Percentiles rank a stretch among this genome's conserved stretches.
Conservation (phyloP, 2,113 vertebrate genomes). For the Scalopus aquaticus region DNA sequence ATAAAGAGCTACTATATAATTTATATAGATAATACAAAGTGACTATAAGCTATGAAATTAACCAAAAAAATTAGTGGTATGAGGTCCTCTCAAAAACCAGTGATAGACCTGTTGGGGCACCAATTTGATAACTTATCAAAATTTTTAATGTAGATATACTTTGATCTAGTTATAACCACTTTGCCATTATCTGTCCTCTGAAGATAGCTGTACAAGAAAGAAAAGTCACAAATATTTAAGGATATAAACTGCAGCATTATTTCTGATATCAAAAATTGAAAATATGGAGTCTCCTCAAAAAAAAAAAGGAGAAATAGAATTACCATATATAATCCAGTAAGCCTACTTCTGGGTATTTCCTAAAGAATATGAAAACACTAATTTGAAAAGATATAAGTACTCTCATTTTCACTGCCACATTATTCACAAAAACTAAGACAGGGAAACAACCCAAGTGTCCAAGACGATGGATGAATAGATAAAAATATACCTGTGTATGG, state of each 20-base stretch:
- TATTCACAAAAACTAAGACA: no score
- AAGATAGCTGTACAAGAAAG: neutral
- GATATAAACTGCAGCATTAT: neutral
- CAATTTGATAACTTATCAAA: neutral
- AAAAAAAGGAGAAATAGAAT: no score
- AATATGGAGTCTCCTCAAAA: neutral
- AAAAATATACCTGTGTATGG: no score
- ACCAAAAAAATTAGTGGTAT: neutral
- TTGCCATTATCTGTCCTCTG: neutral
- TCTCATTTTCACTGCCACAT: no score
- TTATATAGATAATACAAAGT: slow-evolving; percentile 21
- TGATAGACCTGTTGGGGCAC: neutral
- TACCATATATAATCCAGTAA: no score
- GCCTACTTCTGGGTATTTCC: no score
- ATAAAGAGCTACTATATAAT: neutral
- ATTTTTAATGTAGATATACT: slow-evolving; percentile 35
- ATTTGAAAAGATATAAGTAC: no score
- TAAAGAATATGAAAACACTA: no score
- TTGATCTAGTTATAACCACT: neutral
- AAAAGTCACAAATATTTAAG: neutral
- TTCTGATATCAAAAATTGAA: neutral
- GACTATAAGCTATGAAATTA: slow-evolving; percentile 36
- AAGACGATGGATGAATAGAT: no score
- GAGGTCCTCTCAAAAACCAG: neutral
- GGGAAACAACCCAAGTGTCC: no score